These are phyloP conservation scores for Drosophila hydei DNA, from an alignment of 1,140 invertebrate genomes.

Conservation along the genomic window DNA sequence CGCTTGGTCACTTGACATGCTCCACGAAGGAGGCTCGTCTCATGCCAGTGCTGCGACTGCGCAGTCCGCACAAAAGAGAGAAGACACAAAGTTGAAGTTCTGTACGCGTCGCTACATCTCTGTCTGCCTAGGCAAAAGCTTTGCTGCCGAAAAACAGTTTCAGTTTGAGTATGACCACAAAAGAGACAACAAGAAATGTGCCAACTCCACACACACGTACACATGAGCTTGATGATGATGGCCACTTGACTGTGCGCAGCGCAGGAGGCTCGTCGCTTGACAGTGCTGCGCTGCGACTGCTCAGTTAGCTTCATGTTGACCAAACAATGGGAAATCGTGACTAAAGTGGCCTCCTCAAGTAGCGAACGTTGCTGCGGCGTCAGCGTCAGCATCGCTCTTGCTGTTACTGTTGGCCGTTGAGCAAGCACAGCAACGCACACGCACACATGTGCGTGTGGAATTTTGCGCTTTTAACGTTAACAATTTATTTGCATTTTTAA, in stretches of 20 bases:
- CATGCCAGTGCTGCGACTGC: background rate
- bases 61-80: slow-evolving; percentile 44
- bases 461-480: slow-evolving; percentile 77
- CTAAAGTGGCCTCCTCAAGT: slow-evolving; percentile 77
- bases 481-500: slow-evolving; percentile 83
- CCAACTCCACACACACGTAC: slow-evolving; percentile 18
- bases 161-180: slow-evolving; percentile 30
- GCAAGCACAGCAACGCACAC: slow-evolving; percentile 12
- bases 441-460: slow-evolving; percentile 55
- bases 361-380: slow-evolving; percentile 30
- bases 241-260: slow-evolving; percentile 58
- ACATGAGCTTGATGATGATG: slow-evolving; percentile 11
- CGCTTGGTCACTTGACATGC: no score
- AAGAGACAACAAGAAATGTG: slow-evolving; percentile 26
- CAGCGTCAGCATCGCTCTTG: slow-evolving; percentile 5
- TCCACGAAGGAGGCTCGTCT: background rate
- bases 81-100: slow-evolving; percentile 5
- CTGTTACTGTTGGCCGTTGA: slow-evolving; percentile 9
- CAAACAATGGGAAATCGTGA: slow-evolving; percentile 69
- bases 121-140: slow-evolving; percentile 17
- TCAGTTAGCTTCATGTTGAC: slow-evolving; percentile 34
- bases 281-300: slow-evolving; percentile 58
- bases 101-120: background rate
- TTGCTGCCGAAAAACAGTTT: background rate
- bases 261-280: slow-evolving; percentile 71